Conservation (phyloP, 2,888 invertebrate genomes). For the Neria commutata region DNA sequence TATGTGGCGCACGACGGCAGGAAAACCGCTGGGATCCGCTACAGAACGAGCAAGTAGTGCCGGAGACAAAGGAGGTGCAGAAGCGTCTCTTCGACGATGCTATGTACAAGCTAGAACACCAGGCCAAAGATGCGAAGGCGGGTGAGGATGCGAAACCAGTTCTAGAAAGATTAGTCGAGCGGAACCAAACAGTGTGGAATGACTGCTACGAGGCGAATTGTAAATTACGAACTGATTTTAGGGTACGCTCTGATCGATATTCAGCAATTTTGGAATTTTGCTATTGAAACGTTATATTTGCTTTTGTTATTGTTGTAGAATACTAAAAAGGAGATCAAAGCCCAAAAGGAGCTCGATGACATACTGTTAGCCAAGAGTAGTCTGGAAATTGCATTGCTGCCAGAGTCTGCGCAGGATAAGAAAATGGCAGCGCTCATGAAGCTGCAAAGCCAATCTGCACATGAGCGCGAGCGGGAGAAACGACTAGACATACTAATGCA, state of each 20-base stretch:
- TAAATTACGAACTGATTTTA: conserved; percentile 80
- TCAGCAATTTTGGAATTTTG: neutral
- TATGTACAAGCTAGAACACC: conserved; percentile 97
- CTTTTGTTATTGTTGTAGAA: conserved; percentile 62
- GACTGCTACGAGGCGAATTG: conserved; percentile 94
- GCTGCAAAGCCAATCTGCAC: conserved; percentile 70
- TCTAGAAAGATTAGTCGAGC: conserved; percentile 76
- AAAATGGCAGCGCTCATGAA: conserved; percentile 79
- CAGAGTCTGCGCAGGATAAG: conserved; percentile 81
- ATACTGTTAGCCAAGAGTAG: conserved; percentile 76
- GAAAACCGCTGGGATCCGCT: conserved; percentile 98
- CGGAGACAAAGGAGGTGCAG: conserved; percentile 89
- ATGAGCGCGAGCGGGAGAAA: conserved; percentile 65
- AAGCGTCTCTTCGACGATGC: conserved; percentile 92
- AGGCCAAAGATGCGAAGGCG: conserved; percentile 75
- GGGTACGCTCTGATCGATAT: conserved; percentile 75
- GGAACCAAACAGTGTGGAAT: conserved; percentile 83
- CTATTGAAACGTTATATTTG: neutral
- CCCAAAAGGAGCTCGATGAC: conserved; percentile 71
- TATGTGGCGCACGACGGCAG: conserved; percentile 93
- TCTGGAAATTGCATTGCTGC: conserved; percentile 76
- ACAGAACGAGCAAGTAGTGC: conserved; percentile 91
- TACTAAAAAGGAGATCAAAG: conserved; percentile 77
- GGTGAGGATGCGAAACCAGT: conserved; percentile 75
- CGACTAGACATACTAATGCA: conserved; percentile 65